Evolutionary conservation across 2,888 invertebrate species (phyloP), one percentile per base, ranked within the genome.

Genomic region (Eristalis arbustorum): DNA sequence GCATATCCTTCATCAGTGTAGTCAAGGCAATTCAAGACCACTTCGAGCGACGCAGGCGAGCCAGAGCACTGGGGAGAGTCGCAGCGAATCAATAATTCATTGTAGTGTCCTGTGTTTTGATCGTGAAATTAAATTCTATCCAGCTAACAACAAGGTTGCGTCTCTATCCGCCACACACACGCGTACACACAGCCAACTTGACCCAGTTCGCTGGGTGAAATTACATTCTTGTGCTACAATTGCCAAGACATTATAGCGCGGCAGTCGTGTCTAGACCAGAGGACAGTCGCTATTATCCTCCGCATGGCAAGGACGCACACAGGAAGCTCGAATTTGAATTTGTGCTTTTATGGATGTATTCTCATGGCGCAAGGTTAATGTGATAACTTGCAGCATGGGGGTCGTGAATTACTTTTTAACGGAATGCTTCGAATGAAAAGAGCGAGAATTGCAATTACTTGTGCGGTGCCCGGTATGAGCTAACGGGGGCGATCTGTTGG

Each of bases 1-100:
- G 91, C 22, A 25, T 90, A n/a, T 91, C 91, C 1, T 83, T 91
- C 11, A 76, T 90, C 49, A 89, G 91, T 28, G 79, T 88, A 13
- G 77, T 90, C 4, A 89, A 90, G 73, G 57, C 78, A 11, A 37
- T 90, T 8, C 80, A 90, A 69, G 87, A 89, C 79, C 18, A 72
- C 49, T 66, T 72, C 18, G 40, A 11, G 11, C 61, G 34, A 72
- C 78, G 78, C 49, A 40, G 25, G 14, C 66, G 31, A 13, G 78
- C 72, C 31, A 78, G 34, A 22, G 34, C 34, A 13, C 31, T 64
- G 14, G 64, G 56, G 6, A 59, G 37, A 56, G 31, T 13, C 14
- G 4, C n/a, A 31, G 62, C 49, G 25, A 56, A 74, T 18, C 73
- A 64, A 61, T 61, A 80, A 74, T 40, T 61, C 37, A 18, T 34